phyloP scores from a whole-genome alignment of 2,113 vertebrate species.

The Anarrhichthys ocellatus region DNA sequence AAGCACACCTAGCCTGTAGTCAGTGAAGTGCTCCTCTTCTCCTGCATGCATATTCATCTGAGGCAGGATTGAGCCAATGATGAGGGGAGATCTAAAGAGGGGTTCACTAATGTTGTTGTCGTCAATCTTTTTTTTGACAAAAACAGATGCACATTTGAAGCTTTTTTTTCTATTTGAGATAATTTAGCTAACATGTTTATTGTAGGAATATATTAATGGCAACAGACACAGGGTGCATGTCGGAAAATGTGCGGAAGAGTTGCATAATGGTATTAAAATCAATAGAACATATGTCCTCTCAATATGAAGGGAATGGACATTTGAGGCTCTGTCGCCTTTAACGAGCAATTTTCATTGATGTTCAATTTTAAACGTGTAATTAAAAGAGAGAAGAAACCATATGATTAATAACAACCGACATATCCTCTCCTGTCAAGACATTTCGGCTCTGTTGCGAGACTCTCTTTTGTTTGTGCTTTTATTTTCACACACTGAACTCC shows the following conservation, averaged over 20 bases:
- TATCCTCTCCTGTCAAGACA: neutral
- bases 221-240: neutral
- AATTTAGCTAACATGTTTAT: neutral
- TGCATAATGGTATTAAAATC: neutral
- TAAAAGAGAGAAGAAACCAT: neutral
- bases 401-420: neutral
- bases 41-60: slow-evolving; percentile 24
- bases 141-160: neutral
- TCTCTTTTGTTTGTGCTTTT: neutral
- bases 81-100: neutral
- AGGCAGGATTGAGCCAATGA: neutral
- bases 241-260: no score
- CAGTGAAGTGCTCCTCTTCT: slow-evolving; percentile 10
- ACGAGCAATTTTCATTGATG: neutral
- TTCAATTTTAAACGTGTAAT: neutral
- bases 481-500: neutral
- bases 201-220: neutral
- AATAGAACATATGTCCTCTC: neutral
- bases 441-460: neutral
- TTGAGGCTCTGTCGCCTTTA: neutral
- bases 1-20: slow-evolving; percentile 14
- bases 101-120: neutral
- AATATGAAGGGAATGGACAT: neutral
- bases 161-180: neutral
- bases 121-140: neutral